phyloP scores from a whole-genome alignment of 2,113 vertebrate species.

The Formicarius rufipectus region DNA sequence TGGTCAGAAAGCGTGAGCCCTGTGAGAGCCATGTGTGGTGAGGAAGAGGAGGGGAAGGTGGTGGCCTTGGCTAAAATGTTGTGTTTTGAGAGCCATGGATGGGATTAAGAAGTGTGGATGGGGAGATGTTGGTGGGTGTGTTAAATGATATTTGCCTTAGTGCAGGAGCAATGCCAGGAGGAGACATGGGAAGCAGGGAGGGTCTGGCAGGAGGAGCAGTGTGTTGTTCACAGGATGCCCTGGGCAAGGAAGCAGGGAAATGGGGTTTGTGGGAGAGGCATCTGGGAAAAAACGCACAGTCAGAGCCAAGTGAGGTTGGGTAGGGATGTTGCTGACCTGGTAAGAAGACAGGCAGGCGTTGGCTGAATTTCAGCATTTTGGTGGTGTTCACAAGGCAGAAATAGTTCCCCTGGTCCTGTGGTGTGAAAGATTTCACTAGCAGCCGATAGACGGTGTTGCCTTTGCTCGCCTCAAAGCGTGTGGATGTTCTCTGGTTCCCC shows the following conservation, averaged over 20 bases:
- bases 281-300: fast-evolving
- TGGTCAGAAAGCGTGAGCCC: neutral
- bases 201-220: neutral
- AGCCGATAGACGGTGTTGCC: no score
- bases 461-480: no score
- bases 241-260: neutral
- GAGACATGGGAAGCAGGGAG: neutral
- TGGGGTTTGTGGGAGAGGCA: neutral
- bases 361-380: no score
- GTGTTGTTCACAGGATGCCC: neutral
- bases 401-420: no score
- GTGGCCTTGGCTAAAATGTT: no score
- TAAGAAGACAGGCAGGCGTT: no score
- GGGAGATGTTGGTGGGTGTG: neutral
- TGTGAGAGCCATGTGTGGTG: neutral
- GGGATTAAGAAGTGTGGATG: neutral
- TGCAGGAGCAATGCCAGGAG: neutral
- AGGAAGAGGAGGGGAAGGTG: neutral
- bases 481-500: no score
- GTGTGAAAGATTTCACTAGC: neutral
- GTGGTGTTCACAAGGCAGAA: no score
- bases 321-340: no score
- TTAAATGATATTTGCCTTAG: neutral
- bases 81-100: fast-evolving
- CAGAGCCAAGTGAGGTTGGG: neutral